Evolutionary conservation across 2,797 vertebrate genomes (phyloP), one percentile per base, ranked within the genome.

Genomic region (Molossus alvarezi): DNA sequence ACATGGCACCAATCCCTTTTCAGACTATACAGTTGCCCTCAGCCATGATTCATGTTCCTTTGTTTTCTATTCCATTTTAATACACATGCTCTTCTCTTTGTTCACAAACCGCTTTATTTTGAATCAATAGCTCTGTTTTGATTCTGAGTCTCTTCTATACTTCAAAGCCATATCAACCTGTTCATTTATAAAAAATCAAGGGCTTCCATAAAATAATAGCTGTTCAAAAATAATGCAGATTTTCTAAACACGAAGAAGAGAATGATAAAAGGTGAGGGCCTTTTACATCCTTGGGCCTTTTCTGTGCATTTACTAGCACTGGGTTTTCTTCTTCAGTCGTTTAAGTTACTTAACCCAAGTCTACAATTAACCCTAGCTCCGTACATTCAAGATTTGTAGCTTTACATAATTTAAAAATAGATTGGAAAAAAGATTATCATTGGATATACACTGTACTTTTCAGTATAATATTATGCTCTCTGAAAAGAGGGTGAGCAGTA

Each of bases 121-220:
- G 62, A 95, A 95, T 85, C 57, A 53, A 5, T 27, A 96, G 82
- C 41, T 94, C 20, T 94, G 75, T 94, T 95, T 89, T 90, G 62
- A 94, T 91, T 95, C 79, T 80, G 41, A 92, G 53, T 93, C 77
- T 94, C 51, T 90, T 72, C 12, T 84, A 9, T 80, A 73, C 37
- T 81, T 95, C 80, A 90, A 95, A 79, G 72, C 65, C 41, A 2
- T 9, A 85, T 37, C 62, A 96, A 95, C 8, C 73, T 84, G 51
- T 72, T 95, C 69, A 89, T 76, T 96, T 92, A 91, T 77, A 88
- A 77, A 77, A 95, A 91, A 84, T 88, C 90, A 95, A 96, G 65
- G 45, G 76, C 72, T 95, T 73, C 86, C 12, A 89, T 45, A 94
- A 97, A 96, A 95, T 80, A 51, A 81, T 5, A 80, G 62, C 72